phyloP scores from a whole-genome alignment of 1,140 invertebrate species.

The Drosophila burlai region DNA sequence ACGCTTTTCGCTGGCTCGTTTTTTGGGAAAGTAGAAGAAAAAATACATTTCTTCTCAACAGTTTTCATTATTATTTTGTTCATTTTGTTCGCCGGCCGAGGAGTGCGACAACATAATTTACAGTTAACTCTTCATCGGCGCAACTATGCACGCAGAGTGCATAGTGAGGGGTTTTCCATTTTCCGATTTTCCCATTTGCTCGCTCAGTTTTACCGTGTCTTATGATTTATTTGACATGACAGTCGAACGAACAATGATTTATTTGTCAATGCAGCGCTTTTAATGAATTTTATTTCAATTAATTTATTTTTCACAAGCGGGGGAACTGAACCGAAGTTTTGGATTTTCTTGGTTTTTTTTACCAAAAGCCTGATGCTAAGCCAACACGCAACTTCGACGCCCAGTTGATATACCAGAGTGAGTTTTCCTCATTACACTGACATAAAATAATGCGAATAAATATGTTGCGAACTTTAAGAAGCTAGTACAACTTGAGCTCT shows the following conservation, averaged over 20 bases:
- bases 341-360: slow-evolving; percentile 1
- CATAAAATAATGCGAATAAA: neutral
- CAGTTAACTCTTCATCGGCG: slow-evolving; percentile 73
- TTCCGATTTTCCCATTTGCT: slow-evolving; percentile 40
- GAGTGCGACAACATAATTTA: slow-evolving; percentile 77
- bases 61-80: slow-evolving; percentile 31
- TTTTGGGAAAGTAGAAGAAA: slow-evolving; percentile 68
- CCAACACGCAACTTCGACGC: slow-evolving; percentile 44
- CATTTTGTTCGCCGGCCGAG: slow-evolving; percentile 27
- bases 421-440: slow-evolving; percentile 13
- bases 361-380: slow-evolving; percentile 36
- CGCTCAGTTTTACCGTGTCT: slow-evolving; percentile 67
- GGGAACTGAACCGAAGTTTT: slow-evolving; percentile 12
- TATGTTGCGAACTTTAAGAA: neutral
- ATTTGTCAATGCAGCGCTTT: slow-evolving; percentile 73
- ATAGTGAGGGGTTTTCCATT: slow-evolving; percentile 29
- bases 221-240: slow-evolving; percentile 82
- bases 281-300: slow-evolving; percentile 66
- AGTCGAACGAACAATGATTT: slow-evolving; percentile 78
- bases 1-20: slow-evolving; percentile 41
- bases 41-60: slow-evolving; percentile 23
- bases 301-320: slow-evolving; percentile 36
- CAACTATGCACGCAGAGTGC: slow-evolving; percentile 60
- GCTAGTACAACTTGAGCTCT: neutral
- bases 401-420: slow-evolving; percentile 34